Base-by-base conservation (phyloP, 1,140 invertebrate species). In the Cryptotermes secundus region DNA sequence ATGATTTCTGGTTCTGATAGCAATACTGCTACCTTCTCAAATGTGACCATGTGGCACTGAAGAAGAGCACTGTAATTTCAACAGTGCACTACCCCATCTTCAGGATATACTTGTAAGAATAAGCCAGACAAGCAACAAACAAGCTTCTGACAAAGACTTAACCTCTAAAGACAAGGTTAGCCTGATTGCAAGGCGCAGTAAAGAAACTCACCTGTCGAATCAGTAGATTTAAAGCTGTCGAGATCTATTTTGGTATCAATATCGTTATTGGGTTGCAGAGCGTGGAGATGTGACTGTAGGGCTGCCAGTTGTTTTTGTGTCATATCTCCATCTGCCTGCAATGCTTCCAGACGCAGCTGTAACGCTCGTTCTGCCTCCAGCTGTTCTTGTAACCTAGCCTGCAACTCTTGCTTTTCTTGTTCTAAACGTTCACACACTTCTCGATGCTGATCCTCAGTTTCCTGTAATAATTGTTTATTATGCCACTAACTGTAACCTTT, bases 401-500 rank as follows among this genome's bases (percentile, higher is more conserved):
- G 87, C 24, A 91, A 86, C 79, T 91, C 90, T 84, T 89, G 87
- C 84, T 92, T 91, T 85, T 91, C 91, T 85, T 90, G 87, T 85
- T 91, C 90, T 85, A 89, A 86, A 83, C 87, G 89, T 85, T 91
- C 90, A 45, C 89, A 83, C 31, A 91, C 88, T 83, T 92, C 90
- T 85, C 89, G 87, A 86, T 91, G 89, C 83, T 90, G 90, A 79
- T 89, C 89, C 87, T 92, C 90, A 26, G 91, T 89, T 87, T 91
- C 90, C 90, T 91, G 86, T 1, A 85, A 59, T 14, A 26, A 86
- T 19, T 31, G 9, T 31, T n/a, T 2, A 72, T 19, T 19, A 22
- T 19, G 16, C 45, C 38, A 42, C 9, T 10, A 3, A 42, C 16
- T 42, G 9, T n/a, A n/a, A n/a, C n/a, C n/a, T n/a, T n/a, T n/a